Evolutionary conservation across 2,113 vertebrate species (phyloP), one percentile per base, ranked within the genome.

Genomic region (Gnathonemus echidnorhynchus): DNA sequence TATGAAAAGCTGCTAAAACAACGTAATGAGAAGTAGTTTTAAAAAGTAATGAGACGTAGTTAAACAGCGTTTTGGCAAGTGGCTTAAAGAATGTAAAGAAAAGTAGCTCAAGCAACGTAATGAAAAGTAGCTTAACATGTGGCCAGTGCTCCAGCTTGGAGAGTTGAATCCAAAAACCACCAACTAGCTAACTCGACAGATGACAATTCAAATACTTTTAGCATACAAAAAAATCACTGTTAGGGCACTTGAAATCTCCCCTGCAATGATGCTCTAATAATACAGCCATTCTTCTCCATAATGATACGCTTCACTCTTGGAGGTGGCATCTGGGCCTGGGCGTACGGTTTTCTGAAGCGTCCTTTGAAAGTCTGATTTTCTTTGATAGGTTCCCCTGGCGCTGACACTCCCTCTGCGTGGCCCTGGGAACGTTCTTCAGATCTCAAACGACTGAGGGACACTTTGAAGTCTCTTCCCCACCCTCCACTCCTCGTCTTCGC

Each of bases 301-400:
- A 56, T 83, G 58, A 87, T 56, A 45, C 50, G 24, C 53, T n/a
- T 42, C 35, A 8, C 3, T 10, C 15, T 56, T 31, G 85, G 88
- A 49, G 66, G 85, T 88, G 90, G 58, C 89, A 85, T 90, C 88
- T 83, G 83, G 49, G 53, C 62, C 74, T 74, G 17, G 88, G 87
- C 24, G 17, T 58, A 53, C 31, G 35, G 15, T 91, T 70, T 92
- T 89, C 89, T 90, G 89, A 90, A 46, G 84, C 70, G 66, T 66
- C 89, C 31, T 92, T 92, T 91, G 88, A 92, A 91, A 89, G 49
- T 90, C 84, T 52, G 89, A 90, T 89, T 87, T 90, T 88, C 91
- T 92, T 93, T 93, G 91, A 93, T 91, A 89, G 74, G 90, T 53
- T 92, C 92, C 92, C 92, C 48, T 35, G 88, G 87, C 90, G 48